Conservation (phyloP, 2,888 invertebrate species). For the Amaurobius ferox region DNA sequence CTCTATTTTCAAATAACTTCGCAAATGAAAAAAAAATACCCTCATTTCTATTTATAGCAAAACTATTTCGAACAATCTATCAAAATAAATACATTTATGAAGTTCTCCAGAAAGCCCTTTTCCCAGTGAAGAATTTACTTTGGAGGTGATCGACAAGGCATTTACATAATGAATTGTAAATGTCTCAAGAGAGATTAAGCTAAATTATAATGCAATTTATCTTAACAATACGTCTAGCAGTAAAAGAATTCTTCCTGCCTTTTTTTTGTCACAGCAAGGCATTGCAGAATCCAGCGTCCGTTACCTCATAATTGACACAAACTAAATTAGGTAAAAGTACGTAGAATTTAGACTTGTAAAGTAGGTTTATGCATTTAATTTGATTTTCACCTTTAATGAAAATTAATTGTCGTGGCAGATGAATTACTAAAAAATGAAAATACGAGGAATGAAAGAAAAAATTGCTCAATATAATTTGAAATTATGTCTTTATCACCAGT, state of each 20-base stretch:
- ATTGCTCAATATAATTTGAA: too few species aligned
- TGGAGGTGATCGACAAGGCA: constrained; percentile 19
- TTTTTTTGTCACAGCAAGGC: neutral
- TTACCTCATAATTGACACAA: constrained; percentile 5
- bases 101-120: neutral
- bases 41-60: too few species aligned
- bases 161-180: constrained; percentile 52
- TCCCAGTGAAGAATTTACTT: neutral
- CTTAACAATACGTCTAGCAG: neutral
- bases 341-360: neutral
- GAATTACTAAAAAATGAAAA: too few species aligned
- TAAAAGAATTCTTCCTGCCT: constrained; percentile 1
- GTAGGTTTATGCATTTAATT: neutral
- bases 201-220: constrained; percentile 51
- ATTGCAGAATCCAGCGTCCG: neutral
- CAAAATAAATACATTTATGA: constrained; percentile 22
- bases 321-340: constrained; percentile 21
- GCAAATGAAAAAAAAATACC: too few species aligned
- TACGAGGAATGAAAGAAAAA: neutral
- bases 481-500: too few species aligned
- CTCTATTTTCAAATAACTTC: too few species aligned
- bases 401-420: constrained; percentile 27
- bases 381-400: constrained; percentile 34
- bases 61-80: neutral
- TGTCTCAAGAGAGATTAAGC: constrained; percentile 37